phyloP scores from a whole-genome alignment of 2,888 invertebrate species.

The Drosophila robusta region DNA sequence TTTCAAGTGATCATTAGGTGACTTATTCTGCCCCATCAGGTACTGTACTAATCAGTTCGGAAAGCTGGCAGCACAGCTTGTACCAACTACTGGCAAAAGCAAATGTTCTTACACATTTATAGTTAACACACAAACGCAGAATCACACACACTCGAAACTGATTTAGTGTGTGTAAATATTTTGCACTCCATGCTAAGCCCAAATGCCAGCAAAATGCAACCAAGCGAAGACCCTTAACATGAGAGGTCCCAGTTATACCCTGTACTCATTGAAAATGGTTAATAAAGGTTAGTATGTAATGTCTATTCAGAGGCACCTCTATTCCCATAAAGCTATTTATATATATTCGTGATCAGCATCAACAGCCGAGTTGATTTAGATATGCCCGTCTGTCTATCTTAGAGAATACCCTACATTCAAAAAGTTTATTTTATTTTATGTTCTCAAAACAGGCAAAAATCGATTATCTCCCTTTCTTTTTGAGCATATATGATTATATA shows the following conservation, averaged over 20 bases:
- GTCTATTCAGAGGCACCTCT: too few relatives aligned
- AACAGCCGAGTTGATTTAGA: too few relatives aligned
- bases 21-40: background rate
- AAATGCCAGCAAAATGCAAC: slow-evolving; percentile 39
- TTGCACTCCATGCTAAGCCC: slow-evolving; percentile 58
- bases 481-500: too few relatives aligned
- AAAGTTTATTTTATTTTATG: too few relatives aligned
- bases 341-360: too few relatives aligned
- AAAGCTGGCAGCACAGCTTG: background rate
- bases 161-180: slow-evolving; percentile 80
- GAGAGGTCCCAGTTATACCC: slow-evolving; percentile 40
- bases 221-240: slow-evolving; percentile 53
- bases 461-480: too few relatives aligned
- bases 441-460: too few relatives aligned
- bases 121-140: slow-evolving; percentile 21
- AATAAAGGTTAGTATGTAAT: background rate
- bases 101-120: slow-evolving; percentile 29
- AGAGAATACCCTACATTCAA: too few relatives aligned
- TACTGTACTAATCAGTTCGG: slow-evolving; percentile 2
- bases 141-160: slow-evolving; percentile 42
- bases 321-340: too few relatives aligned
- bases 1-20: background rate
- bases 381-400: too few relatives aligned
- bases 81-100: background rate
- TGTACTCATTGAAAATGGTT: background rate